Evolutionary conservation across 2,113 vertebrate genomes (phyloP), one percentile per base, ranked within the genome.

Genomic region (Megaceryle maxima): DNA sequence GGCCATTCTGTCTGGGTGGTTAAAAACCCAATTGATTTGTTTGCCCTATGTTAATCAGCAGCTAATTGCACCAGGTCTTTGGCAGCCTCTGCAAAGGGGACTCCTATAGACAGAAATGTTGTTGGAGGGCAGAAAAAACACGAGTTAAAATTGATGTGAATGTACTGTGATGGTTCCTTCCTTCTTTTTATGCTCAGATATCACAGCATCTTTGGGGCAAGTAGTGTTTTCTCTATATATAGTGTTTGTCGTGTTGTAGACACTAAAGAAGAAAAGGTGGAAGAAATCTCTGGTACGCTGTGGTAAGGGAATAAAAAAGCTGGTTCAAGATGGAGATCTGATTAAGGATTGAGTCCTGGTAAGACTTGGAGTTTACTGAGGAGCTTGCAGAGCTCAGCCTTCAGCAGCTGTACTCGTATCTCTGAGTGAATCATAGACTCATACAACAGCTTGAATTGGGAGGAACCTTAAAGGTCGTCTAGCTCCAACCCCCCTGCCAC

Each of bases 211-310:
- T 85, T 79, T 15, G 28, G 51, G 56, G 37, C 37, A 16, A 67
- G 21, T 5, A 19, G 10, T 16, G 28, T 16, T 85, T 68, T 51
- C 59, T 39, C n/a, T 55, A 53, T 68, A 26, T 26, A 39, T 56
- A 80, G 16, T 31, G 13, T 11, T 22, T 44, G 10, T 20, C 2
- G 4, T 15, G 13, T 43, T 57, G 39, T 11, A 44, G 76, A 20
- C 25, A 9, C 29, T 37, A 5, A 74, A 53, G 24, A 64, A 62
- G 63, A 46, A 33, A 74, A 92, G n/a, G 19, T 53, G 18, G 10
- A 41, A 41, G 72, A 78, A 75, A 16, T 48, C 22, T 67, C 31
- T n/a, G 19, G 31, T 19, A 17, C 0, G 0, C 11, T 20, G 19
- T 3, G 7, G 4, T 6, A 9, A 48, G 62, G 74, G 74, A 84